phyloP scores from a whole-genome alignment of 2,888 invertebrate genomes.

The Adela reaumurella region DNA sequence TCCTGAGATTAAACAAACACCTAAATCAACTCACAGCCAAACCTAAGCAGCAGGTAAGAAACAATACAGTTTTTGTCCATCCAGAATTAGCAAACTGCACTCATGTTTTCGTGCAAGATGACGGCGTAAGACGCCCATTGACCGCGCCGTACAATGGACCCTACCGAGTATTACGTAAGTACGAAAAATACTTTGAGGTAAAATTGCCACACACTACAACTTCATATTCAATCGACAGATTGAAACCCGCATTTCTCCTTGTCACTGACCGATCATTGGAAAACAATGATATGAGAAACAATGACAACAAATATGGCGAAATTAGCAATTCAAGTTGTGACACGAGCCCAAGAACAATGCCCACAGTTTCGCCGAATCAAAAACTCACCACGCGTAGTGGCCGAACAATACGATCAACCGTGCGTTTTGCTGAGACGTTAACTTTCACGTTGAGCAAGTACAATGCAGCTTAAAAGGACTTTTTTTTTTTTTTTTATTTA shows the following conservation, averaged over 20 bases:
- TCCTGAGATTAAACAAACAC: too few relatives aligned
- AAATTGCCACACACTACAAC: constrained; percentile 6
- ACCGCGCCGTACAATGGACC: constrained; percentile 14
- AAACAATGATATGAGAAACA: too few relatives aligned
- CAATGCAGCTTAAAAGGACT: too few relatives aligned
- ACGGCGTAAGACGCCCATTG: constrained; percentile 13
- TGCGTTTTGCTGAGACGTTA: background rate
- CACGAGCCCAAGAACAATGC: background rate
- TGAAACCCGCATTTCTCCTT: constrained; percentile 14
- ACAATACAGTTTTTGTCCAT: constrained; percentile 1
- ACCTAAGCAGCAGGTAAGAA: too few relatives aligned
- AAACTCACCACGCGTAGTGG: background rate
- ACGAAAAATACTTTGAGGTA: constrained; percentile 11
- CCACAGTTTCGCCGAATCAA: background rate
- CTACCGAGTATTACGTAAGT: constrained; percentile 8
- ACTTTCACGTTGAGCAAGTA: too few relatives aligned
- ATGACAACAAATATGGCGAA: too few relatives aligned
- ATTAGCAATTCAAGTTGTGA: too few relatives aligned
- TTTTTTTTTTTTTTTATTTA: too few relatives aligned
- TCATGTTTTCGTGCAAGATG: constrained; percentile 15
- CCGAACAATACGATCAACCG: background rate
- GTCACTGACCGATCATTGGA: too few relatives aligned
- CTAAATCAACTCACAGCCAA: too few relatives aligned
- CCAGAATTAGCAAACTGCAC: constrained; percentile 7
- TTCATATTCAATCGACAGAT: constrained; percentile 12